phyloP scores from a whole-genome alignment of 2,797 vertebrate genomes.

The Amblyopsis hoosieri region DNA sequence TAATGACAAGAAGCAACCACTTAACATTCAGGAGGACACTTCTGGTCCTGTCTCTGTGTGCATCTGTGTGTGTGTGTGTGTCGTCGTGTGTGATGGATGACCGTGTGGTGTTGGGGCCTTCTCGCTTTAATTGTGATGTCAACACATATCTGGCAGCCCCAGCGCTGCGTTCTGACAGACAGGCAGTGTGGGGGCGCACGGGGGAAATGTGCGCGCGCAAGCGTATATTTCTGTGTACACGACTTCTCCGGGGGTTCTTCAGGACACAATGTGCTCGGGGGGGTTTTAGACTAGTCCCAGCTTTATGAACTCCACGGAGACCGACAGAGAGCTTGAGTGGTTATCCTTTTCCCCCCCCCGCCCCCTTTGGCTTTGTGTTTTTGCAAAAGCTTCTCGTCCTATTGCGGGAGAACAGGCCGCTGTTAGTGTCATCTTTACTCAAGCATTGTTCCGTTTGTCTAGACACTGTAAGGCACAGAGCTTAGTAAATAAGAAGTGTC shows the following conservation, averaged over 20 bases:
- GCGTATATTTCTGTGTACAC: constrained; percentile 8
- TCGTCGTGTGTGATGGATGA: constrained; percentile 78
- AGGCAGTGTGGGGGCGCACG: constrained; percentile 27
- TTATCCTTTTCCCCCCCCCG: background rate
- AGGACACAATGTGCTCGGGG: constrained; percentile 38
- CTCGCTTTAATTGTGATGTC: constrained; percentile 75
- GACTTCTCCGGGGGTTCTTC: constrained; percentile 9
- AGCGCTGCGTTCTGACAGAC: constrained; percentile 59
- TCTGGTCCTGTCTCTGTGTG: constrained; percentile 22
- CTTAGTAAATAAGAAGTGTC: too few species aligned
- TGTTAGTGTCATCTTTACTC: constrained; percentile 34
- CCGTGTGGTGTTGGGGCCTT: constrained; percentile 48
- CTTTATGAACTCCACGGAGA: constrained; percentile 30
- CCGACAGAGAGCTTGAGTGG: constrained; percentile 25
- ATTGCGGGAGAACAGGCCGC: constrained; percentile 5
- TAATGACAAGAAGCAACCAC: constrained; percentile 16
- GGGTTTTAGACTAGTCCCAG: constrained; percentile 15
- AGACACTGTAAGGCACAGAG: constrained; percentile 14
- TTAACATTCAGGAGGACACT: constrained; percentile 53
- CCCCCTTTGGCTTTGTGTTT: background rate
- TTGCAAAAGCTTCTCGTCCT: constrained; percentile 12
- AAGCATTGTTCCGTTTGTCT: constrained; percentile 9
- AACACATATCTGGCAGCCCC: constrained; percentile 61
- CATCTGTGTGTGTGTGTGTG: constrained; percentile 25
- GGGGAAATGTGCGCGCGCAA: constrained; percentile 8